Evolutionary conservation across 2,797 vertebrate species (phyloP).

Genomic region (Catostomus latipinnis): DNA sequence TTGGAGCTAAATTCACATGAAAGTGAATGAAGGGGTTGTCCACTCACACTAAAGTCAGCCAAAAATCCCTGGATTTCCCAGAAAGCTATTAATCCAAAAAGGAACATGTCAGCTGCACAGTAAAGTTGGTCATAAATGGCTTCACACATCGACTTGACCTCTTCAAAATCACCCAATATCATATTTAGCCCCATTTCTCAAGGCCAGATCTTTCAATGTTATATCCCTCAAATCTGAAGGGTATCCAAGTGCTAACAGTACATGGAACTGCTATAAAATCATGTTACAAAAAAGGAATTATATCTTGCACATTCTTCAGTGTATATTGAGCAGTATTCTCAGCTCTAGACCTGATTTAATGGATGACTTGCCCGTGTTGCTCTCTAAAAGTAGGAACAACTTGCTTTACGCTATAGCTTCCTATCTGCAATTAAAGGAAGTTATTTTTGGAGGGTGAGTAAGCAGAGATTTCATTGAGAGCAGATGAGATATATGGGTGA

Average conservation of each 20-base stretch:
- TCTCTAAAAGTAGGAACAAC: slow-evolving; percentile 30
- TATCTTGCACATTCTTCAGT: background rate
- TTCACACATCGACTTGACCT: slow-evolving; percentile 2
- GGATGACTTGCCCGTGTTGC: background rate
- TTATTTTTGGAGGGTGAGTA: slow-evolving; percentile 58
- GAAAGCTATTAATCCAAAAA: slow-evolving; percentile 28
- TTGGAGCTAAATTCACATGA: slow-evolving; percentile 41
- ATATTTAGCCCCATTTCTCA: background rate
- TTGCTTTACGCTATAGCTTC: slow-evolving; percentile 29
- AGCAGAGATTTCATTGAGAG: slow-evolving; percentile 26
- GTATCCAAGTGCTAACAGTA: background rate
- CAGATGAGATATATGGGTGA: slow-evolving; percentile 58
- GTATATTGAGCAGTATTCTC: background rate
- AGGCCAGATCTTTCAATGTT: background rate
- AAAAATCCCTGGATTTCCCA: slow-evolving; percentile 46
- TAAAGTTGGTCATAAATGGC: slow-evolving; percentile 26
- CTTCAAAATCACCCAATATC: background rate
- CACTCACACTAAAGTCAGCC: slow-evolving; percentile 37
- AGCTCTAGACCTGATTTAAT: background rate
- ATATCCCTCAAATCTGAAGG: background rate
- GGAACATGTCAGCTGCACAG: background rate
- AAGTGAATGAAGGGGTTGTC: slow-evolving; percentile 43
- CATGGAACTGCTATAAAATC: slow-evolving; percentile 12
- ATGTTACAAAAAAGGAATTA: background rate
- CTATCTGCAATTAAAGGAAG: slow-evolving; percentile 61